phyloP scores from a whole-genome alignment of 1,140 invertebrate genomes.

The roundworm (Caenorhabditis elegans) region DNA sequence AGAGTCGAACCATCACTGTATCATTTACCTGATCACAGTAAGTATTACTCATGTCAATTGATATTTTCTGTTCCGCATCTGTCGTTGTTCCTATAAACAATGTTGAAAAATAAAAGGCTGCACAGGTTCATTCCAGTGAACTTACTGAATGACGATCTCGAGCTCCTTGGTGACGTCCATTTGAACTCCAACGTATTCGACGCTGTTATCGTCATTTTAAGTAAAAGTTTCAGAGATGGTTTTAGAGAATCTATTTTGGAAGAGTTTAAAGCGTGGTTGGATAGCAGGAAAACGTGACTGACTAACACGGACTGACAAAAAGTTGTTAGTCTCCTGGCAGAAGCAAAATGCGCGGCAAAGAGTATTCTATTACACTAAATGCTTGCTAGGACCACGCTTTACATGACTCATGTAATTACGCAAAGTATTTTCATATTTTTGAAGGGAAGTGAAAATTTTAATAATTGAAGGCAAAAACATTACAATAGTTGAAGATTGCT shows the following conservation, averaged over 20 bases:
- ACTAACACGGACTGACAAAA: neutral
- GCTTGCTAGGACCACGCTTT: neutral
- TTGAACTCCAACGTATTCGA: slow-evolving; percentile 21
- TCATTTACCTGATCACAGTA: slow-evolving; percentile 31
- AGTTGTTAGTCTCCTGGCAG: neutral
- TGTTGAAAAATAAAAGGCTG: neutral
- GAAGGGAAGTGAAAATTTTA: neutral
- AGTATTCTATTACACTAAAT: slow-evolving; percentile 1
- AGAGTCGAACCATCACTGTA: neutral
- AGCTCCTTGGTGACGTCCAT: slow-evolving; percentile 13
- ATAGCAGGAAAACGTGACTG: neutral
- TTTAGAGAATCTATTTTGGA: slow-evolving; percentile 19
- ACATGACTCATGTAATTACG: slow-evolving; percentile 7
- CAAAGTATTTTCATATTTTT: slow-evolving; percentile 6
- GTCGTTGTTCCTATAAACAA: neutral
- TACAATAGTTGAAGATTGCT: neutral
- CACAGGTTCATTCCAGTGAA: too few relatives aligned
- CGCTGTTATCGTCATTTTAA: slow-evolving; percentile 27
- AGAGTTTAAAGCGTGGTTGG: neutral
- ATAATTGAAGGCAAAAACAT: neutral
- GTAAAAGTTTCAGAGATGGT: neutral
- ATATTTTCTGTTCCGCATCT: slow-evolving; percentile 31
- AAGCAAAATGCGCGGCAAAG: neutral
- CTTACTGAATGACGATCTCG: neutral
- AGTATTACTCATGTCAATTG: slow-evolving; percentile 39